Base-by-base conservation (phyloP, 2,888 invertebrate species). In the Stenichneumon culpator region DNA sequence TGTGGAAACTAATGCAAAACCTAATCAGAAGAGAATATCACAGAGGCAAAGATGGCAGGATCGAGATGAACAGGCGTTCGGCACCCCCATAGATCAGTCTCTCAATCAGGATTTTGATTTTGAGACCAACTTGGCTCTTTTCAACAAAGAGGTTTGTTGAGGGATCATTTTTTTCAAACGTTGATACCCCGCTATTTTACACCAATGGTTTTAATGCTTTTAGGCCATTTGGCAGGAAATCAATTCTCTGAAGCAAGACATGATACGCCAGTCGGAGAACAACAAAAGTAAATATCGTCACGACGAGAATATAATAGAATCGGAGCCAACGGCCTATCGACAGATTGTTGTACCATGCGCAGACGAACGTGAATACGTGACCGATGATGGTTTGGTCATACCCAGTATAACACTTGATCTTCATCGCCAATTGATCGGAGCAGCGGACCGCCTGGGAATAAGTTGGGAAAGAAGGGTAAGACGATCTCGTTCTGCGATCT, bases 41-140 rank as follows among this genome's bases (percentile, higher is more conserved):
- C 88, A 89, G 82, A 89, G 88, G 67, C 92, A 95, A 87, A 94
- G 94, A 78, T 94, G 95, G 91, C 95, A 89, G 22, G 93, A 91
- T 75, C 89, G 95, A 89, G 96, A 97, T 93, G 97, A 97, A 92
- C 96, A 97, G 79, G 97, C 97, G 92, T 97, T 98, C 94, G 97
- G 97, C 39, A 95, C 95, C 5, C 96, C 97, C 60, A 94, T 96
- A 11, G 97, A 97, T 88, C 95, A 96, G 78, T 95, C 95, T 74
- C 94, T 95, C 87, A 95, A 94, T 88, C 95, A 97, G 92, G 98
- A 99, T 90, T 99, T 99, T 95, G 98, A 99, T 95, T 98, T 99
- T 95, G 98, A 99, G 93, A 98, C 98, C 87, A 99, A 98, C 95
- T 95, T 98, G 79, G 98, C 98, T 28, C 95, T 99, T 69, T 99